Evolutionary conservation across 1,140 invertebrate species (phyloP).

Genomic region (Bombus pascuorum): DNA sequence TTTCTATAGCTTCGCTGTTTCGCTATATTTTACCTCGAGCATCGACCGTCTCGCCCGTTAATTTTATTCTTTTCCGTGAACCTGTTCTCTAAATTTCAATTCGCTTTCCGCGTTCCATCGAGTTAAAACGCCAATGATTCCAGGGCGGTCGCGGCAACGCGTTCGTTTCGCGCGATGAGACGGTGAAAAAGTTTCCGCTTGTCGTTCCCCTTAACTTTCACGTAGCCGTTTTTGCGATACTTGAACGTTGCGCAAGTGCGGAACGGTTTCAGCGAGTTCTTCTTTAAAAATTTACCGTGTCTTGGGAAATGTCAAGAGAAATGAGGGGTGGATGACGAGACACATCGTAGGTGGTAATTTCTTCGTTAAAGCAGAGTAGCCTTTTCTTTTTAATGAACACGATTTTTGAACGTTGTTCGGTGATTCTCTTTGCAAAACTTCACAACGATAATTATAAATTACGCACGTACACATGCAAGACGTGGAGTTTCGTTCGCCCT

Average conservation of each 20-base stretch:
- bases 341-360: background rate
- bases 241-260: background rate
- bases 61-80: background rate
- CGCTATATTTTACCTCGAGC: background rate
- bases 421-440: background rate
- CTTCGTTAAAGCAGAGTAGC: background rate
- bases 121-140: background rate
- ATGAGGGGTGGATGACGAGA: background rate
- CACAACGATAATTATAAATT: background rate
- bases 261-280: constrained; percentile 1
- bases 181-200: background rate
- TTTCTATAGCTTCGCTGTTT: background rate
- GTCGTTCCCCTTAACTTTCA: background rate
- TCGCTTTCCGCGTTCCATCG: background rate
- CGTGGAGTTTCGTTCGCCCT: background rate
- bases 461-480: background rate
- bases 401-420: too few species aligned
- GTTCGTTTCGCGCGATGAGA: background rate
- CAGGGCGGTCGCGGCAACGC: background rate
- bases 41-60: background rate
- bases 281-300: background rate
- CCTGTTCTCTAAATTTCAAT: background rate
- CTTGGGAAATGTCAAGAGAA: background rate
- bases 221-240: background rate
- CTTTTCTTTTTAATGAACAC: background rate